phyloP scores from a whole-genome alignment of 2,113 vertebrate species.

The Boleophthalmus pectinirostris region DNA sequence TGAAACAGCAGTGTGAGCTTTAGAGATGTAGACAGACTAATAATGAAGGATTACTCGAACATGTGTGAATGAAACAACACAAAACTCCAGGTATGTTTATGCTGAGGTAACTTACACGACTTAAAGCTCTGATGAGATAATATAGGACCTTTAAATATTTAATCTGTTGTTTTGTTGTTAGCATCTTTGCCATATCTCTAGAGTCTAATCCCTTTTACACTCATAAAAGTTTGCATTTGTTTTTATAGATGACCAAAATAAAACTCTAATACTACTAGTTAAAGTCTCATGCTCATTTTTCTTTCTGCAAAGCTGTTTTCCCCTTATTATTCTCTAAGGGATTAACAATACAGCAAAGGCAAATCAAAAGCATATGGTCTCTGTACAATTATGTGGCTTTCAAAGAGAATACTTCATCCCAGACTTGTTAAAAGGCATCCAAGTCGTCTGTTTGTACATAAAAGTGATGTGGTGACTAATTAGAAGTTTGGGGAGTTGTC shows the following conservation, averaged over 20 bases:
- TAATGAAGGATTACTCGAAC: too few species aligned
- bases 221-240: too few species aligned
- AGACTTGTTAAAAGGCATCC: constrained; percentile 56
- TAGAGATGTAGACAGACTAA: too few species aligned
- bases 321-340: constrained; percentile 22
- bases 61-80: too few species aligned
- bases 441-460: constrained; percentile 44
- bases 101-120: too few species aligned
- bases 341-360: constrained; percentile 42
- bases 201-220: too few species aligned
- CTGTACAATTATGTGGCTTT: constrained; percentile 64
- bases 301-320: constrained; percentile 39
- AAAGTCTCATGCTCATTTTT: constrained; percentile 40
- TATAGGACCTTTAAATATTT: too few species aligned
- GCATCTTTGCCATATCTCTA: too few species aligned
- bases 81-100: too few species aligned
- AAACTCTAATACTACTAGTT: neutral
- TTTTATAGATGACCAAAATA: neutral
- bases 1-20: too few species aligned
- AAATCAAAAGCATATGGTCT: constrained; percentile 60
- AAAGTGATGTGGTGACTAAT: constrained; percentile 46
- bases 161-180: too few species aligned
- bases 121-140: too few species aligned
- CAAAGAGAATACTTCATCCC: constrained; percentile 51
- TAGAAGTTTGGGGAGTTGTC: constrained; percentile 36